Conservation (phyloP, 2,797 vertebrate species). For the Phoebastria nigripes region DNA sequence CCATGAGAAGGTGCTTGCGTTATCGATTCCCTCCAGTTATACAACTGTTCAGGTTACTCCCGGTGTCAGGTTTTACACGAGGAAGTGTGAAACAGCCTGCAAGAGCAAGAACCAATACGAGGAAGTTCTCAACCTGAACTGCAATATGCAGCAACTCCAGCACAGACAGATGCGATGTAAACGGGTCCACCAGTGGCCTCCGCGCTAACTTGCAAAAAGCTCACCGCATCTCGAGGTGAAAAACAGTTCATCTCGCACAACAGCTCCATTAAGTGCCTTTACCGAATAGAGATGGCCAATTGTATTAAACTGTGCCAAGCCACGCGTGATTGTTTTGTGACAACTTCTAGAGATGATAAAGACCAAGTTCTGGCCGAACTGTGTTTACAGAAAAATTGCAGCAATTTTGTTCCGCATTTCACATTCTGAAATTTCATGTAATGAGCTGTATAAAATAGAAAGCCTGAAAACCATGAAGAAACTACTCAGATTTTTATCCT, state of each 20-base stretch:
- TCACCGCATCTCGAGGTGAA: not conserved
- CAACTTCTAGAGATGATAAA: not conserved
- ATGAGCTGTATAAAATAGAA: not conserved
- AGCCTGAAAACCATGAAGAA: not conserved
- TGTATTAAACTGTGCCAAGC: not conserved
- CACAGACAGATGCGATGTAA: fast-evolving
- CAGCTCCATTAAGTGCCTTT: not conserved
- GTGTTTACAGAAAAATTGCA: not conserved
- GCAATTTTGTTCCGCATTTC: not conserved
- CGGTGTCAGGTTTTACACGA: not conserved
- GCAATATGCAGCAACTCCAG: not conserved
- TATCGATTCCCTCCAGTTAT: not conserved
- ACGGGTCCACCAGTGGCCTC: not conserved
- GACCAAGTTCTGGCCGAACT: not conserved
- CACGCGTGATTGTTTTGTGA: not conserved
- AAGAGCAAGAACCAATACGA: not conserved
- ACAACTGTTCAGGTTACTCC: not conserved
- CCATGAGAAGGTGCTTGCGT: fast-evolving
- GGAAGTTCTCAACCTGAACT: too few species aligned
- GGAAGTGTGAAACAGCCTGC: not conserved
- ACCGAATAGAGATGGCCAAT: not conserved
- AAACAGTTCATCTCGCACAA: not conserved
- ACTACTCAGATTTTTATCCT: not conserved
- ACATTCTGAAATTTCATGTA: not conserved
- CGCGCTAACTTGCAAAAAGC: fast-evolving